Evolutionary conservation across 2,797 vertebrate genomes (phyloP).

Genomic region (Semaprochilodus insignis): DNA sequence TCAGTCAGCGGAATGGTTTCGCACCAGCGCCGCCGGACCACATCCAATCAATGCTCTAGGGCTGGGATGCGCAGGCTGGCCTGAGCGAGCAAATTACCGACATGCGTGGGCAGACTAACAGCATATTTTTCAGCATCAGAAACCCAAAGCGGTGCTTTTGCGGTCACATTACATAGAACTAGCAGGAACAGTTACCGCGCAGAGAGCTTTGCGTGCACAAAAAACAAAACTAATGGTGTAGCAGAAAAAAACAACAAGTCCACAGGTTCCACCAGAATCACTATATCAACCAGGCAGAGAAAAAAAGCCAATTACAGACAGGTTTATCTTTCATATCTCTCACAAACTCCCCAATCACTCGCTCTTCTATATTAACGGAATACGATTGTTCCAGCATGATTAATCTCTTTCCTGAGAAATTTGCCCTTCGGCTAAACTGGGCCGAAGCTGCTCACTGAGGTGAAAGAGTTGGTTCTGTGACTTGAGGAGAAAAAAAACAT

Average conservation of each 20-base stretch:
- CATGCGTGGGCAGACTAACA: conserved; percentile 6
- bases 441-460: background rate
- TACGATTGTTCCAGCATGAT: conserved; percentile 76
- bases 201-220: background rate
- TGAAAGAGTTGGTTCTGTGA: conserved; percentile 1
- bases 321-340: conserved; percentile 76
- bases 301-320: conserved; percentile 76
- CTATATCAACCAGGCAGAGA: background rate
- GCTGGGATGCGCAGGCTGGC: background rate
- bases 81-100: background rate
- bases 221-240: background rate
- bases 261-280: background rate
- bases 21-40: background rate
- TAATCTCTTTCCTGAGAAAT: conserved; percentile 65
- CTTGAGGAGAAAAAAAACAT: background rate
- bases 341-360: conserved; percentile 79
- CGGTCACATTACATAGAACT: conserved; percentile 19
- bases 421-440: conserved; percentile 2
- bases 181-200: background rate
- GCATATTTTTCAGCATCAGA: background rate
- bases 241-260: background rate
- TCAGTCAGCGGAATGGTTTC: conserved; percentile 13
- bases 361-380: conserved; percentile 78
- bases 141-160: background rate
- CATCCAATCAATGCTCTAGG: background rate